Conservation (phyloP, 2,888 invertebrate species). For the Lordiphosa andalusiaca region DNA sequence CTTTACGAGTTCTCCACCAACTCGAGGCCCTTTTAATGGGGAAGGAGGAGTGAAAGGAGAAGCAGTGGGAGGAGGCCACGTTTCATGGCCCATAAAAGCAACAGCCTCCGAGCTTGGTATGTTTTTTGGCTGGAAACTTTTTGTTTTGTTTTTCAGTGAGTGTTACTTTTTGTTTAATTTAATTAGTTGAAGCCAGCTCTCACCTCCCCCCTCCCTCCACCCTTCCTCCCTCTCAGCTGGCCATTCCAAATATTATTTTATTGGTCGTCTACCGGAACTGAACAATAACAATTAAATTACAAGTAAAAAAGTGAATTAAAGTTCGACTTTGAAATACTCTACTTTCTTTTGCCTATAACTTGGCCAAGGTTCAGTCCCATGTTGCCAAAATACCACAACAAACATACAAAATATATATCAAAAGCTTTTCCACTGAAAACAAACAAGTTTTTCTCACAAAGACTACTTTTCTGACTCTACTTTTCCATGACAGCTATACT, state of each 20-base stretch:
- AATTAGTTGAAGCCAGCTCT: conserved; percentile 42
- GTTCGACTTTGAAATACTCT: too few species aligned
- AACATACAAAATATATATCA: too few species aligned
- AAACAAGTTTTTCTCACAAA: too few species aligned
- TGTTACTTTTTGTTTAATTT: conserved; percentile 67
- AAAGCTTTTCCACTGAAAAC: too few species aligned
- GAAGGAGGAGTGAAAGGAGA: conserved; percentile 11
- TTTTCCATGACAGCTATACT: too few species aligned
- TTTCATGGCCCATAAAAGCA: conserved; percentile 66
- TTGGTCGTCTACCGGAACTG: conserved; percentile 34
- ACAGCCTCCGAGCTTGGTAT: conserved; percentile 33
- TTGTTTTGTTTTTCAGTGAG: conserved; percentile 21
- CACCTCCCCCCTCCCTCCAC: conserved; percentile 7
- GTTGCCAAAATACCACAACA: too few species aligned
- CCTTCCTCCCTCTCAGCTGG: not conserved
- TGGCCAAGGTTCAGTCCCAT: too few species aligned
- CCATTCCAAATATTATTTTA: conserved; percentile 32
- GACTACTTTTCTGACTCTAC: too few species aligned
- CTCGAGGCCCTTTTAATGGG: conserved; percentile 54
- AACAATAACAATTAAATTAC: conserved; percentile 31
- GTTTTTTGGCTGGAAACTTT: conserved; percentile 26
- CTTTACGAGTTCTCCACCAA: conserved; percentile 57
- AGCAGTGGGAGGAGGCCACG: conserved; percentile 29
- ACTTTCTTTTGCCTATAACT: too few species aligned
- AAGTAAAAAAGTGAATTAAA: too few species aligned